Evolutionary conservation across 2,113 vertebrate species (phyloP).

Genomic region (Nasalis larvatus): DNA sequence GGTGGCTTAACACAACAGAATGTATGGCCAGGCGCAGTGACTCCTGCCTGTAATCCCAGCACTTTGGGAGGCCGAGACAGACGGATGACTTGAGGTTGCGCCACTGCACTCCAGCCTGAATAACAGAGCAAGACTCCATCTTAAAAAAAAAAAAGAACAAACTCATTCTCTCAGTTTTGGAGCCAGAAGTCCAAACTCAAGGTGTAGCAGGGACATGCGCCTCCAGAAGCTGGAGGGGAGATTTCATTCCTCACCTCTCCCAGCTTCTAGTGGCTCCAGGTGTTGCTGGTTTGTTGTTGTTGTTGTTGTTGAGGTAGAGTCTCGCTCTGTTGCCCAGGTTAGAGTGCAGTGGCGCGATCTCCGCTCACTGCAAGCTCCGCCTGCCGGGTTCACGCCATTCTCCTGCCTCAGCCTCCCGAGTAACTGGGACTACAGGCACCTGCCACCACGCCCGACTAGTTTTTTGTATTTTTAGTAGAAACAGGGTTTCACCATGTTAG

Average conservation of each 20-base stretch:
- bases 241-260: background rate
- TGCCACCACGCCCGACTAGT: too few species aligned
- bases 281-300: too few species aligned
- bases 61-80: background rate
- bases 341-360: too few species aligned
- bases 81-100: rapidly evolving
- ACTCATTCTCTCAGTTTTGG: background rate
- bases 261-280: background rate
- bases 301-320: too few species aligned
- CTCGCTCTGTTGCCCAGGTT: too few species aligned
- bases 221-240: background rate
- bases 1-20: background rate
- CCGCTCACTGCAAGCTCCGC: too few species aligned
- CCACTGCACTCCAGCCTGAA: background rate
- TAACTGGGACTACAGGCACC: too few species aligned
- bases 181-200: background rate
- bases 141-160: background rate
- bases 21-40: background rate
- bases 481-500: too few species aligned
- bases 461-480: too few species aligned
- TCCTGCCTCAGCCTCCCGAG: too few species aligned
- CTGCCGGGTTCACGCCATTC: too few species aligned
- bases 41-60: background rate
- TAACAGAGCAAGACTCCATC: background rate
- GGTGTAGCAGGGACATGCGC: background rate